Evolutionary conservation across 92 coral and sea anemone species (phyloP).

Genomic region (Bergia puertoricense): DNA sequence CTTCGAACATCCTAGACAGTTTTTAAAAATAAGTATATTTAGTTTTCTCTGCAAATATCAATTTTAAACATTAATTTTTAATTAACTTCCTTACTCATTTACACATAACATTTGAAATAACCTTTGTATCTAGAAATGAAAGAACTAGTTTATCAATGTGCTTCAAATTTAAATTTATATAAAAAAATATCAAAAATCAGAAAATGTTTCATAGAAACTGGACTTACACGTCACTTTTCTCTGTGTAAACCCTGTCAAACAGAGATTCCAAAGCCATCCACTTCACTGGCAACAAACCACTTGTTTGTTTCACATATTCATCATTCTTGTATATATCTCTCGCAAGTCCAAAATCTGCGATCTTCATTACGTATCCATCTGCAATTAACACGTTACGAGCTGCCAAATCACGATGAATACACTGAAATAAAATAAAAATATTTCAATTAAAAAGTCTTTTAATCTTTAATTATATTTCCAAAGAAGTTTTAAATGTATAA

Average conservation of each 20-base stretch:
- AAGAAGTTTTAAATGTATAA: no score
- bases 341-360: constrained; percentile 67
- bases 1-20: no score
- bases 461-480: no score
- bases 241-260: constrained; percentile 66
- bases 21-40: no score
- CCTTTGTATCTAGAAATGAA: no score
- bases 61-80: no score
- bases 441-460: neutral
- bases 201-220: neutral
- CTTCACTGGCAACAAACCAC: constrained; percentile 62
- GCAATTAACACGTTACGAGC: constrained; percentile 67
- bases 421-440: constrained; percentile 25
- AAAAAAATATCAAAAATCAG: neutral
- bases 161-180: neutral
- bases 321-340: constrained; percentile 68
- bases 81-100: no score
- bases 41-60: no score
- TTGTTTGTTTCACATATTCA: constrained; percentile 63
- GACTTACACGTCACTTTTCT: constrained; percentile 92
- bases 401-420: constrained; percentile 69
- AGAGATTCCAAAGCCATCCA: constrained; percentile 71
- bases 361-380: constrained; percentile 57
- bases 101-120: no score
- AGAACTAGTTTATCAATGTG: neutral